Conservation (phyloP, 2,113 vertebrate genomes). For the Ginglymostoma cirratum region DNA sequence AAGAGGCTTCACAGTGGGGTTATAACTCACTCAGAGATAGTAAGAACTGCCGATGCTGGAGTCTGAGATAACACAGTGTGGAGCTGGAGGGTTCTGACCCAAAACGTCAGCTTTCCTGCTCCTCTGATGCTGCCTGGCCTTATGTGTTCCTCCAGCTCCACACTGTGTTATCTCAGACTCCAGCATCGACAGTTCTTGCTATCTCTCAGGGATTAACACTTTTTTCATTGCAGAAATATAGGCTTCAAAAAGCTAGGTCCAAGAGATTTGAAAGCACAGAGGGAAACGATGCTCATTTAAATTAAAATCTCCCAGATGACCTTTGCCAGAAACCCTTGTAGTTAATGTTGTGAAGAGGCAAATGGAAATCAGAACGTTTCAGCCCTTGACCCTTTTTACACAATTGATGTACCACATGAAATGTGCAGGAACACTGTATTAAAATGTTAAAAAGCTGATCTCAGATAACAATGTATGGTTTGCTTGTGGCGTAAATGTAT, state of each 20-base stretch:
- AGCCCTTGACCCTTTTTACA: background rate
- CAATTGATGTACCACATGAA: background rate
- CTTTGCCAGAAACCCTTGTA: background rate
- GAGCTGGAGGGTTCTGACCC: no score
- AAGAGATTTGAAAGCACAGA: background rate
- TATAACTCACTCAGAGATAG: no score
- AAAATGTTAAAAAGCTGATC: background rate
- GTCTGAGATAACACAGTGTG: no score
- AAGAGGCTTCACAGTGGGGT: no score
- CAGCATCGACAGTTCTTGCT: no score
- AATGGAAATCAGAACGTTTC: background rate
- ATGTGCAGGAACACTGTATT: background rate
- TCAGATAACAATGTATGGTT: background rate
- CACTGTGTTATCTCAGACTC: no score
- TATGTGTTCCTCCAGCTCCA: no score
- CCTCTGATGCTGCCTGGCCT: no score
- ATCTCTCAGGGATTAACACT: no score
- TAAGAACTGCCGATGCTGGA: no score
- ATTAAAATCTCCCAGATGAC: background rate
- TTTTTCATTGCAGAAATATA: background rate
- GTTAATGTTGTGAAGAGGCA: background rate
- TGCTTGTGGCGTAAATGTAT: background rate
- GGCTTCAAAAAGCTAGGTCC: background rate
- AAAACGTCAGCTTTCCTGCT: no score
- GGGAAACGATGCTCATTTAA: background rate